These are phyloP conservation scores for Seriola rivoliana DNA, from an alignment of 2,113 vertebrate species.

Conservation along the genomic window DNA sequence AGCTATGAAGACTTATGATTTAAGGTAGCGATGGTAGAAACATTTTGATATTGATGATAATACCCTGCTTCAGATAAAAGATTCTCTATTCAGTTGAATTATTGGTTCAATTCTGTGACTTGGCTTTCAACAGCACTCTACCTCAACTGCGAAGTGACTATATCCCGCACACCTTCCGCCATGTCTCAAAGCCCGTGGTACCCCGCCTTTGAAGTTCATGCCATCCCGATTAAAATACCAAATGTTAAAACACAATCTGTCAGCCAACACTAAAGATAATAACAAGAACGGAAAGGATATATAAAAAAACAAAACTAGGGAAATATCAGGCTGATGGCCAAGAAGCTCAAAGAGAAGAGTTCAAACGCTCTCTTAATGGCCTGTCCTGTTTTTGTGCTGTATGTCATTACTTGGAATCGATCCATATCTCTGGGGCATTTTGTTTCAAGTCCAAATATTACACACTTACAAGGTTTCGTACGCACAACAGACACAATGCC, in stretches of 20 bases:
- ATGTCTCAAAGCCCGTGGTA: slow-evolving; percentile 39
- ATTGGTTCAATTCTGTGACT: not conserved
- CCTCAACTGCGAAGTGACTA: slow-evolving; percentile 23
- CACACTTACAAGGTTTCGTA: slow-evolving; percentile 63
- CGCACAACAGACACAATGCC: slow-evolving; percentile 65
- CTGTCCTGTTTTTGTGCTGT: slow-evolving; percentile 74
- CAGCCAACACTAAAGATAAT: slow-evolving; percentile 54
- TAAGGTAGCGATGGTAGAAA: not conserved
- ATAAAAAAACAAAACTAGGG: slow-evolving; percentile 36
- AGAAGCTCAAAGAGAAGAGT: slow-evolving; percentile 60
- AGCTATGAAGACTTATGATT: not conserved
- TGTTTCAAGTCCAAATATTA: slow-evolving; percentile 74
- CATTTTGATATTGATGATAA: not conserved
- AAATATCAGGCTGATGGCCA: slow-evolving; percentile 58
- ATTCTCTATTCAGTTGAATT: not conserved
- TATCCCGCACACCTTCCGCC: slow-evolving; percentile 49
- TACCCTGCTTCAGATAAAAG: slow-evolving; percentile 1
- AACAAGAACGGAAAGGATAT: slow-evolving; percentile 40
- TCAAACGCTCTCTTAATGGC: slow-evolving; percentile 66
- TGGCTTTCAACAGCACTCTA: slow-evolving; percentile 5
- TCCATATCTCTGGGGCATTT: slow-evolving; percentile 71
- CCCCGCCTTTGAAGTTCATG: slow-evolving; percentile 70
- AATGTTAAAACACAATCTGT: slow-evolving; percentile 66
- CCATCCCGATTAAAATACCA: slow-evolving; percentile 66
- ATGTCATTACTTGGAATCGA: slow-evolving; percentile 77